Conservation (phyloP, 2,888 invertebrate genomes). For the Drosophila meridionalis region DNA sequence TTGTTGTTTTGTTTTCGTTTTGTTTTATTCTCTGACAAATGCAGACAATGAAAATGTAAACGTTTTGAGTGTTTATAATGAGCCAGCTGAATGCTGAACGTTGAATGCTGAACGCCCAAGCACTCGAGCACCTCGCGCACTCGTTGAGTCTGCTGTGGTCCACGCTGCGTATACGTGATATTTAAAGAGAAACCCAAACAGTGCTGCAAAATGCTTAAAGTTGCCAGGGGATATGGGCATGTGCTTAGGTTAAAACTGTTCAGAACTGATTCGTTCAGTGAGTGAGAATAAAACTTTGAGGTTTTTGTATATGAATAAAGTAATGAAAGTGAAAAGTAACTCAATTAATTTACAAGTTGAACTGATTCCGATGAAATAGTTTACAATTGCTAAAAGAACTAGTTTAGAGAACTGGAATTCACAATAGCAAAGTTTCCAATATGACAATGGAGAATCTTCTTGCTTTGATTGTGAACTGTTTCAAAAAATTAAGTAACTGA, state of each 20-base stretch:
- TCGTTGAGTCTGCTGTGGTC: conserved; percentile 4
- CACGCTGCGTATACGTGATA: conserved; percentile 47
- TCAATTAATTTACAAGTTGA: too few relatives aligned
- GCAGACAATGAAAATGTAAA: conserved; percentile 57
- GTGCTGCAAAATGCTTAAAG: conserved; percentile 5
- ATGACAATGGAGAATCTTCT: neutral
- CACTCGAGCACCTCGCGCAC: conserved; percentile 6
- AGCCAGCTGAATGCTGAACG: conserved; percentile 24
- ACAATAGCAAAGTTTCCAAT: neutral
- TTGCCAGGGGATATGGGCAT: neutral
- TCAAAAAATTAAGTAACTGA: neutral
- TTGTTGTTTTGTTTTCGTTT: conserved; percentile 3
- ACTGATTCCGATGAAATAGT: neutral
- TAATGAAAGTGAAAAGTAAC: too few relatives aligned
- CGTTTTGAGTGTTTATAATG: conserved; percentile 55
- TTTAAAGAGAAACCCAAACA: conserved; percentile 7
- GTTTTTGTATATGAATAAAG: too few relatives aligned
- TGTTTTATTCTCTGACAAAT: conserved; percentile 24
- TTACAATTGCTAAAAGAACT: neutral
- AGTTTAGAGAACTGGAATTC: neutral
- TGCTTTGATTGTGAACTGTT: neutral
- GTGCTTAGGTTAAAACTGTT: neutral
- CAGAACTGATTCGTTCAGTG: too few relatives aligned
- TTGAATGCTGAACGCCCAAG: conserved; percentile 9
- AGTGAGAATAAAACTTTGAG: too few relatives aligned